Percentiles rank a stretch among this genome's conserved stretches.
These are phyloP conservation scores for Ivindomyrus marchei DNA, from an alignment of 2,113 vertebrate species.

Conservation along the genomic window DNA sequence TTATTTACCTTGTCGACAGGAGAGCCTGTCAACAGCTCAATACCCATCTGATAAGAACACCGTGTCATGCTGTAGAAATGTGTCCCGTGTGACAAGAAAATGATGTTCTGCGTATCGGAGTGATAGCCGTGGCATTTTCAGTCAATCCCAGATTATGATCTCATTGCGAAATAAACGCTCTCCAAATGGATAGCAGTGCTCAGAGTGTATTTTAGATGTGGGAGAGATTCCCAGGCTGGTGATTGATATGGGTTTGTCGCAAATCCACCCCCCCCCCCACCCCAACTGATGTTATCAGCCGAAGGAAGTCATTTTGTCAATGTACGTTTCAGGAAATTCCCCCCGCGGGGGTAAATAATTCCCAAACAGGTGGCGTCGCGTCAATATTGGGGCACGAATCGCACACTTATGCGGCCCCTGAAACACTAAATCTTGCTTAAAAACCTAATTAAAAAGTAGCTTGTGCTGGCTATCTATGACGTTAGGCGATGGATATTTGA, in stretches of 20 bases:
- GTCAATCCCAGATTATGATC: constrained; percentile 16
- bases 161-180: constrained; percentile 18
- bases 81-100: constrained; percentile 8
- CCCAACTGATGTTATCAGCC: background rate
- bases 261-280: background rate
- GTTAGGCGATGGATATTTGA: background rate
- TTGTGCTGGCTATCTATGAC: background rate
- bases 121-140: constrained; percentile 17
- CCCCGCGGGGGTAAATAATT: background rate
- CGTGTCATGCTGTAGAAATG: constrained; percentile 1
- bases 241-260: background rate
- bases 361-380: background rate
- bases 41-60: constrained; percentile 13
- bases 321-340: background rate
- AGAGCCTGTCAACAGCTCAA: constrained; percentile 12
- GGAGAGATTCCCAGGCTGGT: background rate
- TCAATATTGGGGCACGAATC: background rate
- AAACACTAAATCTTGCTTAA: background rate
- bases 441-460: background rate
- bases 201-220: constrained; percentile 9
- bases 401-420: background rate
- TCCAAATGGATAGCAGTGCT: background rate
- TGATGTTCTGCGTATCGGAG: constrained; percentile 15
- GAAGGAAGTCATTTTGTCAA: constrained; percentile 6
- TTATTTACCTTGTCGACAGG: constrained; percentile 15